Evolutionary conservation across 2,797 vertebrate genomes (phyloP), one percentile per base, ranked within the genome.

Genomic region (Epinephelus malabaricus): DNA sequence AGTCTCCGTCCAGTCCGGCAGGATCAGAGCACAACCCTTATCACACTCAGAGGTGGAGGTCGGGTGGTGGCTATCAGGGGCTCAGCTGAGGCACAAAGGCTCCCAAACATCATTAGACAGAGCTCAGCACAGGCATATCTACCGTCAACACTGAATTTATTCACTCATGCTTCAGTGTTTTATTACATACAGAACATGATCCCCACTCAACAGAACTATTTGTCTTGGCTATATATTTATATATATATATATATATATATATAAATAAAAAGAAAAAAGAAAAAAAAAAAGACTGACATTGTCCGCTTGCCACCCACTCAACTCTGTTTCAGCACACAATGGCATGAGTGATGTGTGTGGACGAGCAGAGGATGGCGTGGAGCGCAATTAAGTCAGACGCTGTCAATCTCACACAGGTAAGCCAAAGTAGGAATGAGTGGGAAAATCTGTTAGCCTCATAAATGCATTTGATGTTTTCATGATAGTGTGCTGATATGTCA

Each of bases 271-370:
- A 8, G 1, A 2, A 8, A 34, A 34, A 34, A 34, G 0, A 2
- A 34, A 8, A 8, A 8, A 34, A 34, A 34, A 75, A 79, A 65
- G 79, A 71, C 47, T 66, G 69, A 66, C 76, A 63, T 34, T 73
- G 76, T 79, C 38, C 12, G 21, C 69, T 69, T 17, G 74, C 85
- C 83, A 72, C 87, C 83, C 87, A 83, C 89, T 84, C 82, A 38
- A 61, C 69, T 78, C 54, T 43, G 69, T 78, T 87, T 50, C 78
- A 53, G 78, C 70, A 53, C 75, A 81, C 78, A 86, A 88, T 85
- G 81, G 69, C 76, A 49, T 70, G 83, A 88, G 64, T 78, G 82
- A 87, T 85, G 79, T 76, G 84, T 86, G 85, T 76, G 76, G 76
- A 84, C 59, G 70, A 84, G 61, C 64, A 65, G 21, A 76, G 59